Evolutionary conservation across 2,888 invertebrate species (phyloP).

Genomic region (Julus scandinavius): DNA sequence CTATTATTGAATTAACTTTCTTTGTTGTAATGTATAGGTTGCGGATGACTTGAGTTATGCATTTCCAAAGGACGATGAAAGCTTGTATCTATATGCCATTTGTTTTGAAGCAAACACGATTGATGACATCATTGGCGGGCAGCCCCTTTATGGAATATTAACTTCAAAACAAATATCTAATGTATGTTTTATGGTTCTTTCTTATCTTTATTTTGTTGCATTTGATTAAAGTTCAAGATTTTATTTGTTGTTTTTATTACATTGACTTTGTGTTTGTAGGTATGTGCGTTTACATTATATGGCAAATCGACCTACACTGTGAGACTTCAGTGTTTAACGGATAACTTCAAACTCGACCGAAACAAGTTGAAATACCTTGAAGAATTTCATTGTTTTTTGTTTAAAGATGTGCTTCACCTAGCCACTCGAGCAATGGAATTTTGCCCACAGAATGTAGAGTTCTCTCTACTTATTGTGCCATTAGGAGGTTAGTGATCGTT

Average conservation of each 20-base stretch:
- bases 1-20: not conserved
- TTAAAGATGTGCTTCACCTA: constrained; percentile 34
- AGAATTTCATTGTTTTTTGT: constrained; percentile 45
- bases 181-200: not conserved
- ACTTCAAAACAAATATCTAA: constrained; percentile 50
- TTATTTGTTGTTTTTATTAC: not conserved
- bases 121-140: not conserved
- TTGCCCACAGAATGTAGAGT: not conserved
- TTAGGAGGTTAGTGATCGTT: not conserved
- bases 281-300: constrained; percentile 36
- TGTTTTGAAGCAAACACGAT: not conserved
- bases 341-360: not conserved
- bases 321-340: not conserved
- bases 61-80: not conserved
- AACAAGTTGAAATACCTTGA: not conserved
- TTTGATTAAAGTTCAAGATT: not conserved
- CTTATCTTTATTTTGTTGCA: not conserved
- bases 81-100: constrained; percentile 21
- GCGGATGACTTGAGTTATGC: constrained; percentile 19
- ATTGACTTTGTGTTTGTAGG: not conserved
- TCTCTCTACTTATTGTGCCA: constrained; percentile 47
- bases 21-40: not conserved
- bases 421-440: not conserved
- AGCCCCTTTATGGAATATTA: constrained; percentile 45
- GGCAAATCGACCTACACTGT: constrained; percentile 10